Evolutionary conservation across 2,888 invertebrate genomes (phyloP), one percentile per base, ranked within the genome.

Genomic region (Drosophila imparisetae): DNA sequence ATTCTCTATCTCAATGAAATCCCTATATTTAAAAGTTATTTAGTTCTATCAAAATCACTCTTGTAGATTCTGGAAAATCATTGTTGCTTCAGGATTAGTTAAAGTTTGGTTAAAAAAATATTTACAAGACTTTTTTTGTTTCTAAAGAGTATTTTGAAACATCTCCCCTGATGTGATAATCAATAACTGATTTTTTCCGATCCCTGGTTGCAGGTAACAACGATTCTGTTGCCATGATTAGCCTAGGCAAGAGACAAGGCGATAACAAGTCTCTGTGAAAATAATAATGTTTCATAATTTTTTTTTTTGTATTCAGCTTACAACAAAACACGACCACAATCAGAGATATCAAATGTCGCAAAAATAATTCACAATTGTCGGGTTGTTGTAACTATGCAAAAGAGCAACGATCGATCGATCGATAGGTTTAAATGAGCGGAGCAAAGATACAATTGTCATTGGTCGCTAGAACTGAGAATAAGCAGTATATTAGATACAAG

Each of bases 391-490:
- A 67, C 78, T 71, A 84, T 74, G 72, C 75, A 69, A 75, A 77
- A 81, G 90, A 81, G 87, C 87, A 85, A 87, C 89, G 90, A 86
- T 81, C 79, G 82, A 72, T 57, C 40, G 30, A 57, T 40, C n/a
- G 40, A 21, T 57, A 68, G 36, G 32, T 62, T 66, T 30, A 58
- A 45, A 40, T 55, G 66, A 42, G 32, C 54, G 32, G 34, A 70
- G 74, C 49, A 29, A 57, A 72, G 63, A 36, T 66, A 49, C 72
- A 83, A 58, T 66, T 74, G 75, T 76, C 80, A 86, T 86, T 86
- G 85, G 85, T 71, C 32, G 73, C 78, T 89, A 78, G 71, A 78
- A 75, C 68, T 68, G 59, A 66, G 76, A 73, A 75, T 70, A 32
- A 53, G 61, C 66, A 27, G 34, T 36, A 29, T 34, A 11, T 64